Evolutionary conservation across 1,140 invertebrate species (phyloP).

Genomic region (Parapsyche elsis): DNA sequence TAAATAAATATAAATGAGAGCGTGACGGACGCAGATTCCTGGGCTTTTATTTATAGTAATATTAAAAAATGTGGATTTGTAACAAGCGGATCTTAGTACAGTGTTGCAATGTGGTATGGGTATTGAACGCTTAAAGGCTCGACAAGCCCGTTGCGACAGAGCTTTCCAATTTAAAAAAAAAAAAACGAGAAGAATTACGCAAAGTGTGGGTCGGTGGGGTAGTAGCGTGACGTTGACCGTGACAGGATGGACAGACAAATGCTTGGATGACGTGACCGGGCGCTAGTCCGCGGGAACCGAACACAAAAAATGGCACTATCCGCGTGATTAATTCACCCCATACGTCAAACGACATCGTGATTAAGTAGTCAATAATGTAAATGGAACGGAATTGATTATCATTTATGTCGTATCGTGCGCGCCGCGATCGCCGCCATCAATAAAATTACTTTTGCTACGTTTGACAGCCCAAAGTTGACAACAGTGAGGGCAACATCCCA

Average conservation of each 20-base stretch:
- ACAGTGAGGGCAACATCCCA: background rate
- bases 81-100: no score
- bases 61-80: no score
- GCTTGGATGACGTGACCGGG: conserved; percentile 37
- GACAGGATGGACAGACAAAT: conserved; percentile 37
- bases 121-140: no score
- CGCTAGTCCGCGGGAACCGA: background rate
- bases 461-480: conserved; percentile 10
- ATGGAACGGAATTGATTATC: conserved; percentile 47
- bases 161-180: background rate
- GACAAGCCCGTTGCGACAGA: no score
- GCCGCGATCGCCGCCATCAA: conserved; percentile 34
- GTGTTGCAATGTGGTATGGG: no score
- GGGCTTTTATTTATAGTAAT: no score
- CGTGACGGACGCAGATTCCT: no score
- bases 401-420: conserved; percentile 34
- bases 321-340: conserved; percentile 41
- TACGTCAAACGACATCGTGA: conserved; percentile 39
- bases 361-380: conserved; percentile 47
- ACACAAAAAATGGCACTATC: conserved; percentile 41
- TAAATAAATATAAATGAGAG: no score
- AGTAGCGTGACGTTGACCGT: conserved; percentile 34
- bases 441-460: conserved; percentile 41
- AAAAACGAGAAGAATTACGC: conserved; percentile 20
- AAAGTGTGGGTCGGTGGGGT: background rate